Percentiles rank a stretch among this genome's conserved stretches.
phyloP scores from a whole-genome alignment of 2,888 invertebrate species.

The Chorisops tibialis region DNA sequence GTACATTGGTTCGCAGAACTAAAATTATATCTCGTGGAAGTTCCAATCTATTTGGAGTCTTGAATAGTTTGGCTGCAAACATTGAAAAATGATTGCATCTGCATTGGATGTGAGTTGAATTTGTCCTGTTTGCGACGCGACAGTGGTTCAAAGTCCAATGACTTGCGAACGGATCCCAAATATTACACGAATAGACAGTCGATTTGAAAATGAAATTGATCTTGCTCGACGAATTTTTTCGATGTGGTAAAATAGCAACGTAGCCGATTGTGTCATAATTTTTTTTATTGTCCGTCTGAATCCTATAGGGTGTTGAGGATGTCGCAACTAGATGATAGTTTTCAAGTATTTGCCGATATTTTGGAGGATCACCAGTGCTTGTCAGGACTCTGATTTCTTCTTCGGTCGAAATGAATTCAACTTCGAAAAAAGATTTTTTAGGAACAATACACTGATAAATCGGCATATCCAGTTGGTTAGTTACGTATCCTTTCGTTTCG shows the following conservation, averaged over 20 bases:
- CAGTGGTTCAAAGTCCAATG: slow-evolving; percentile 21
- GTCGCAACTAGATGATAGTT: background rate
- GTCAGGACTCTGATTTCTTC: slow-evolving; percentile 33
- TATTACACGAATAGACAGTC: slow-evolving; percentile 13
- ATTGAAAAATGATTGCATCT: slow-evolving; percentile 26
- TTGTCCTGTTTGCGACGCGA: slow-evolving; percentile 9
- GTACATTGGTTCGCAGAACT: background rate
- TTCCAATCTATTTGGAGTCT: slow-evolving; percentile 15
- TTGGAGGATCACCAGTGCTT: slow-evolving; percentile 30
- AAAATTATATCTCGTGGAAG: slow-evolving; percentile 14
- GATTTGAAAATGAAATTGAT: slow-evolving; percentile 19
- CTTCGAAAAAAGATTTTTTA: slow-evolving; percentile 33
- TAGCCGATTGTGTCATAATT: background rate
- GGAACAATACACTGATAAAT: slow-evolving; percentile 35
- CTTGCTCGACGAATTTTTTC: background rate
- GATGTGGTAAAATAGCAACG: slow-evolving; percentile 5
- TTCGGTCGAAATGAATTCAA: slow-evolving; percentile 31
- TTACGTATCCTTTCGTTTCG: slow-evolving; percentile 29
- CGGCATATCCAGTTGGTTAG: slow-evolving; percentile 34
- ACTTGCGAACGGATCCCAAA: slow-evolving; percentile 7
- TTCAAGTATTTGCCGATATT: slow-evolving; percentile 29
- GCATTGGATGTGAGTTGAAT: slow-evolving; percentile 26
- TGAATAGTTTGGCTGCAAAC: slow-evolving; percentile 13
- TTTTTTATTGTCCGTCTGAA: background rate
- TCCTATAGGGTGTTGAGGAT: background rate